Evolutionary conservation across 1,140 invertebrate genomes (phyloP), one percentile per base, ranked within the genome.

Genomic region (Aphelinus atriplicis): DNA sequence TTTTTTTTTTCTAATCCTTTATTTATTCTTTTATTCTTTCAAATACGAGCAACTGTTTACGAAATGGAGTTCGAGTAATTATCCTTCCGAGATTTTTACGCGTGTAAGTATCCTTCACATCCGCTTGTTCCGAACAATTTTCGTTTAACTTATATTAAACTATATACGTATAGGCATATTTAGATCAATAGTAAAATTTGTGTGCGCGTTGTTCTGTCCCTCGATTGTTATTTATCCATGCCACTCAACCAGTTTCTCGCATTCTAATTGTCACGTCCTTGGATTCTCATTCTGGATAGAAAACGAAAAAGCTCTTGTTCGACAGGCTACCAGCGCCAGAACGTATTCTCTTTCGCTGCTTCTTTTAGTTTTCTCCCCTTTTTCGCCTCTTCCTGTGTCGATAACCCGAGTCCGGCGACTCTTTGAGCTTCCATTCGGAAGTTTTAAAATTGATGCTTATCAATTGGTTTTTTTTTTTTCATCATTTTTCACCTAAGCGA

Each of bases 261-360:
- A 57, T 61, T 66, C 2, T 5, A 51, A 3, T 61, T 51, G 6
- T 3, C 42, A 46, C 56, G 56, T 57, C 56, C 56, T 70, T 42
- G 26, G 26, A 26, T 48, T 46, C 2, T 9, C 56, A 2, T 55
- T 2, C 26, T 9, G 10, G 4, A 7, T 43, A 0, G 51, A 62
- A 63, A 71, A 48, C n/a, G 58, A 74, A 66, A 53, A 63, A 71
- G 62, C 62, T 71, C 61, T 64, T 58, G 42, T 77, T 76, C 61
- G 60, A 76, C 73, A 78, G 80, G 81, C 77, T 80, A 48, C 80
- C 80, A 81, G 81, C 80, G 80, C 80, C 81, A 79, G 26, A 57
- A 73, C 50, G 57, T n/a, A 47, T 63, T 60, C 6, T 60, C 58
- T 64, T 73, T 26, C 43, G 5, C 66, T n/a, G 26, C 4, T 48